These are phyloP conservation scores for Xenopus tropicalis DNA, from an alignment of 2,113 vertebrate genomes.

Conservation along the genomic window UCB_Xtro_10.0 CM004447.2:12587001-12587500, in stretches of 20 bases:
- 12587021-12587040: conserved; percentile 47
- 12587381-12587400: conserved; percentile 35
- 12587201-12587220: conserved; percentile 77
- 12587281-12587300: conserved; percentile 69
- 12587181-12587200: conserved; percentile 78
- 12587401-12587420: background rate
- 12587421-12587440: conserved; percentile 60
- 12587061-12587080: conserved; percentile 54
- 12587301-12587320: conserved; percentile 81
- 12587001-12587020: conserved; percentile 52
- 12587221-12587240: conserved; percentile 66
- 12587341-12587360: conserved; percentile 72
- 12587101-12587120: conserved; percentile 57
- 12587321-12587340: conserved; percentile 77
- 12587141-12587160: conserved; percentile 32
- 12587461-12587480: conserved; percentile 53
- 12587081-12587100: conserved; percentile 47
- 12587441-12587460: conserved; percentile 60
- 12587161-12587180: conserved; percentile 61
- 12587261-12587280: conserved; percentile 77
- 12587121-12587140: conserved; percentile 55
- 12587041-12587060: conserved; percentile 52
- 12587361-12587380: conserved; percentile 63
- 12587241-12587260: conserved; percentile 79
- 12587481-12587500: conserved; percentile 59